phyloP scores from a whole-genome alignment of 2,797 vertebrate genomes.

The Tauraco hartlaubi region DNA sequence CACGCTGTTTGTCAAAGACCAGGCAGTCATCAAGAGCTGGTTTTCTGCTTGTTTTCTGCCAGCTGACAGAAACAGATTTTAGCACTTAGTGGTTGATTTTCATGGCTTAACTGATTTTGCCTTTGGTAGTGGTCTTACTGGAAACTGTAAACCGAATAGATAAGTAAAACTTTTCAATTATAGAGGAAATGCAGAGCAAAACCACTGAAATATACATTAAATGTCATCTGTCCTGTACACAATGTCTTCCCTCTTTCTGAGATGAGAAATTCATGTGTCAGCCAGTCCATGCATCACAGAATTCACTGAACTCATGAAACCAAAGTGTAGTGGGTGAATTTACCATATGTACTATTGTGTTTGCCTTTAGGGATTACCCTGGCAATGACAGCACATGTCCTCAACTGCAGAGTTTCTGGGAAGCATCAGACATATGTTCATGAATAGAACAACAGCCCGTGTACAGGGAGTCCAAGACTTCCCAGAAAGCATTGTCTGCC shows the following conservation, averaged over 20 bases:
- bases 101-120: neutral
- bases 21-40: neutral
- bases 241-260: neutral
- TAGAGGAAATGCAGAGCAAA: neutral
- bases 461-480: neutral
- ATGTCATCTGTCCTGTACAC: neutral
- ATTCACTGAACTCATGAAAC: neutral
- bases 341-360: neutral
- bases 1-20: neutral
- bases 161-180: neutral
- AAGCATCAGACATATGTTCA: neutral
- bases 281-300: neutral
- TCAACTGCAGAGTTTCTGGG: neutral
- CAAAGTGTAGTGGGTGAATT: neutral
- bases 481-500: neutral
- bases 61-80: neutral
- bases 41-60: neutral
- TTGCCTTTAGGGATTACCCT: constrained; percentile 8
- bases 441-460: neutral
- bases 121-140: neutral
- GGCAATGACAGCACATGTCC: neutral
- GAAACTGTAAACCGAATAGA: neutral
- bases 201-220: neutral
- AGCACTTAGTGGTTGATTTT: neutral
- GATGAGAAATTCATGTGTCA: neutral